Evolutionary conservation across 92 coral and sea anemone species (phyloP), one percentile per base, ranked within the genome.

Genomic region (Ricordea florida): DNA sequence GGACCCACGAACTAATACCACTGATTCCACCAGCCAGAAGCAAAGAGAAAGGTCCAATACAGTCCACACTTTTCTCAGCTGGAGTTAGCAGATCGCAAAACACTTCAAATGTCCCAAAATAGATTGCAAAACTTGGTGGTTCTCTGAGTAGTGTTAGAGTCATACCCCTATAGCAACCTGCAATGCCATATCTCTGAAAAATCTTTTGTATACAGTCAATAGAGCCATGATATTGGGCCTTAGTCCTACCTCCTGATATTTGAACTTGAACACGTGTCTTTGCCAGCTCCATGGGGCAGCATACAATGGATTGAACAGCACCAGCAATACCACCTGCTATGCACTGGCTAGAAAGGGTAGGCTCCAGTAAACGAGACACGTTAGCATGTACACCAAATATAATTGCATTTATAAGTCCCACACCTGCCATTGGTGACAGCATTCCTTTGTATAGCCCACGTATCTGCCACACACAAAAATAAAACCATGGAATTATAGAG

Each of bases 181-280:
- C 62, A 1, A 96, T 10, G 14, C 99, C 99, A 29, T 86, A 60
- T 16, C 40, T 52, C 40, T 80, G 36, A 59, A 48, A 92, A 38
- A 89, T 70, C 29, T 96, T 92, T 31, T 69, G 57, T 23, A 96
- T 44, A 75, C 99, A 96, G 51, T 96, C 93, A 57, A 92, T 15
- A 8, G 97, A 89, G 15, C 99, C 97, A 30, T 46, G 69, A 63
- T 88, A 96, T 27, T 51, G 46, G 3, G 81, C 78, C 24, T 69
- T 53, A 1, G 75, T 29, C 18, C 18, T 72, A 2, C 37, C 21
- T 11, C 78, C 84, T 13, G 74, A 85, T n/a, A 85, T 92, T 57
- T 96, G 99, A n/a, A 96, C 85, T 67, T 96, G 99, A 26, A 92
- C 88, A 26, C 90, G 89, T 4, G 93, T 88, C 58, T 96, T 96